These are phyloP conservation scores for Bergia puertoricense DNA, from an alignment of 92 coral and sea anemone species.

Conservation along the genomic window DNA sequence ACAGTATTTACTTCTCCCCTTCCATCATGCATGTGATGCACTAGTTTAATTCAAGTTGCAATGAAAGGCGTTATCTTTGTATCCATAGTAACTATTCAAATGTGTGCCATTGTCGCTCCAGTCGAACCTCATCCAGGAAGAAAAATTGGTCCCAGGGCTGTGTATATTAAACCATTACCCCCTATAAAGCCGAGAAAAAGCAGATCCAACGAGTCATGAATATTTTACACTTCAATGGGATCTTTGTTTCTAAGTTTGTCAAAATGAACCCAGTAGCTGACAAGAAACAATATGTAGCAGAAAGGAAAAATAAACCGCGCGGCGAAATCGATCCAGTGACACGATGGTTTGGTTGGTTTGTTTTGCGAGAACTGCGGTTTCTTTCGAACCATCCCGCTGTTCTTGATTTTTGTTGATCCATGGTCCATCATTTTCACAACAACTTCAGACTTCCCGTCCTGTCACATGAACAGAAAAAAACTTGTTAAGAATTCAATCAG, in stretches of 20 bases:
- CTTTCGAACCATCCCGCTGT: not conserved
- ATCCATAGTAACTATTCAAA: too few relatives aligned
- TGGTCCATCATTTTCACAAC: slow-evolving; percentile 83
- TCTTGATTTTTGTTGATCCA: slow-evolving; percentile 32
- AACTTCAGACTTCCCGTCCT: slow-evolving; percentile 55
- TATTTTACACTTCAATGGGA: slow-evolving; percentile 20
- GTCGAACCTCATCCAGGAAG: too few relatives aligned
- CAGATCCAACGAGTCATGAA: not conserved
- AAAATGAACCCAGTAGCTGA: slow-evolving; percentile 28
- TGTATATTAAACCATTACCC: too few relatives aligned
- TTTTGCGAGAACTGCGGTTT: not conserved
- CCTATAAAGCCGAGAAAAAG: not conserved
- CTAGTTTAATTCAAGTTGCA: too few relatives aligned
- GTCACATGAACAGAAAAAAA: not conserved
- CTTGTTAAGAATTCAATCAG: not conserved
- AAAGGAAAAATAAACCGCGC: slow-evolving; percentile 26
- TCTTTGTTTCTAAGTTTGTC: slow-evolving; percentile 34
- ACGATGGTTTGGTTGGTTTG: not conserved
- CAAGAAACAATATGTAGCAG: slow-evolving; percentile 5
- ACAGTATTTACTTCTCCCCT: too few relatives aligned
- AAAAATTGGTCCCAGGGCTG: too few relatives aligned
- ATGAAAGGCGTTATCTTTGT: too few relatives aligned
- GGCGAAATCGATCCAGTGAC: slow-evolving; percentile 41
- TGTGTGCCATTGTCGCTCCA: too few relatives aligned
- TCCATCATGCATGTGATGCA: too few relatives aligned